phyloP scores from a whole-genome alignment of 1,140 invertebrate species.

The Gryon sp. region DNA sequence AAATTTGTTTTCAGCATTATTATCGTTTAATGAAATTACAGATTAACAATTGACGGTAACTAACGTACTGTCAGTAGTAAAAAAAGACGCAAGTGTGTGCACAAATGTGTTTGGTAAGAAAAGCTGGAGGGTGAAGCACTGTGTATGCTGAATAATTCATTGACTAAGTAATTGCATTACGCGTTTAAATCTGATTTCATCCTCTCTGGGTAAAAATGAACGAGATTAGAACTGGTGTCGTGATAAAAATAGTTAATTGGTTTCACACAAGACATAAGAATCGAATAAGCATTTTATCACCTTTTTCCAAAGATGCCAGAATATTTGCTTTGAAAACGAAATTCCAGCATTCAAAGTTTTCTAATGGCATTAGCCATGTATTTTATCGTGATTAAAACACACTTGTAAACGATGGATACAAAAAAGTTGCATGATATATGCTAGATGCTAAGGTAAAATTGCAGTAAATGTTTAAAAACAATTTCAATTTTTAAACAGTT shows the following conservation, averaged over 20 bases:
- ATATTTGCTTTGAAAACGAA: no score
- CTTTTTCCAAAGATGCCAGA: not conserved
- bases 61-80: no score
- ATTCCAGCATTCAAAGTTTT: no score
- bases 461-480: no score
- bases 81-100: slow-evolving; percentile 10
- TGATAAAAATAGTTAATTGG: slow-evolving; percentile 18
- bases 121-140: not conserved
- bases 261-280: not conserved
- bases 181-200: slow-evolving; percentile 19
- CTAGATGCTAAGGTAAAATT: no score
- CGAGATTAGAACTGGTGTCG: slow-evolving; percentile 1
- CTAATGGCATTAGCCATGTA: no score
- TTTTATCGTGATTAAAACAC: no score
- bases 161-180: slow-evolving; percentile 11
- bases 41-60: slow-evolving; percentile 32
- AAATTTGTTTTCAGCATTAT: slow-evolving; percentile 38
- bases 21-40: slow-evolving; percentile 23
- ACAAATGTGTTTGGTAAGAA: slow-evolving; percentile 12
- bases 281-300: not conserved
- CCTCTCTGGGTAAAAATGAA: slow-evolving; percentile 6
- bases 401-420: no score
- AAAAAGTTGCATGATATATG: no score
- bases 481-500: no score
- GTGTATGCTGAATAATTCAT: slow-evolving; percentile 29